These are phyloP conservation scores for Cuniculus paca DNA, from an alignment of 2,797 vertebrate genomes.

Conservation along the genomic window DNA sequence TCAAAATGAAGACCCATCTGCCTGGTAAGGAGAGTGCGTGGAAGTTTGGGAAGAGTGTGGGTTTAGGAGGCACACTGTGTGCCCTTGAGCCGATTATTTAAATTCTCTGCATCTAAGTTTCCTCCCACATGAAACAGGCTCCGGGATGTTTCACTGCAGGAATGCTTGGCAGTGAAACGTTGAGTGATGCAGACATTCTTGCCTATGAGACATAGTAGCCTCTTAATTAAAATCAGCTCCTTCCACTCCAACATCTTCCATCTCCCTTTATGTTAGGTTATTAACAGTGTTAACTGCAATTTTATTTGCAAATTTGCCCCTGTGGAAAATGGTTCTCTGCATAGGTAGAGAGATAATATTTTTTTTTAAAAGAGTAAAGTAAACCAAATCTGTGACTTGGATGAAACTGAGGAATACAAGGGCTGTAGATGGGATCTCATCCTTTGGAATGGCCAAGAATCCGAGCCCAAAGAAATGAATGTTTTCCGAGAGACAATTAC, in stretches of 20 bases:
- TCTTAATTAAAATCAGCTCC: constrained; percentile 5
- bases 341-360: neutral
- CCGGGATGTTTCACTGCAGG: neutral
- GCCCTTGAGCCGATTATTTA: constrained; percentile 1
- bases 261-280: neutral
- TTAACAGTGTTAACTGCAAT: neutral
- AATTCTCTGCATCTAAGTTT: neutral
- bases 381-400: neutral
- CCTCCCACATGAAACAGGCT: neutral
- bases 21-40: neutral
- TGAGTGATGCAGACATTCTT: neutral
- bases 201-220: neutral
- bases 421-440: neutral
- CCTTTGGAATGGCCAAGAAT: too few relatives aligned
- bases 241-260: neutral
- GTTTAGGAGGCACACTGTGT: neutral
- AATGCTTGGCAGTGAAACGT: constrained; percentile 17
- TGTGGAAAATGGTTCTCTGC: constrained; percentile 4
- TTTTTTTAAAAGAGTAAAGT: neutral
- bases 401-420: neutral
- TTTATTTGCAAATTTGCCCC: neutral
- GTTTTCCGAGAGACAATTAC: neutral
- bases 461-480: neutral
- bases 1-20: neutral
- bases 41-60: neutral